A percentile compares a stretch with the other conserved stretches of the same genome.
These are phyloP conservation scores for Tachycineta bicolor DNA, from an alignment of 2,113 vertebrate species.

Conservation along the genomic window DNA sequence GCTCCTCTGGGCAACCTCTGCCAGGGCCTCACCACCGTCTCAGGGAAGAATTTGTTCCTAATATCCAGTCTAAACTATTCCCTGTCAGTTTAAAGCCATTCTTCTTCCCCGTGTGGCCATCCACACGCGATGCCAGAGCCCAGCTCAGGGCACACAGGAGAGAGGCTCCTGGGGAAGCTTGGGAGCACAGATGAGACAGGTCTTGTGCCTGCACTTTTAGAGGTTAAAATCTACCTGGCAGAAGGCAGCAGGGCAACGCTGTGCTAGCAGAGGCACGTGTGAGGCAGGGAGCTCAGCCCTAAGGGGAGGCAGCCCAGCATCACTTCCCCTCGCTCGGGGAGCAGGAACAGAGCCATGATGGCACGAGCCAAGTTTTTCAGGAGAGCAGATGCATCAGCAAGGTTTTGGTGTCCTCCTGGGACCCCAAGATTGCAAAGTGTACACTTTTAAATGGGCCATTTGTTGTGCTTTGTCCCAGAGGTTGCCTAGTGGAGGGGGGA, in stretches of 20 bases:
- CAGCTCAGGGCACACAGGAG: background rate
- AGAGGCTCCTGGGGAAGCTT: background rate
- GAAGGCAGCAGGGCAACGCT: background rate
- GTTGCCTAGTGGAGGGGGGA: background rate
- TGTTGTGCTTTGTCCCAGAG: background rate
- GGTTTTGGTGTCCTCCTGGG: background rate
- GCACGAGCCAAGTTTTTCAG: background rate
- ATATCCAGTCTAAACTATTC: background rate
- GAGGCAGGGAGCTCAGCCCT: background rate
- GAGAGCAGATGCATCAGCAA: background rate
- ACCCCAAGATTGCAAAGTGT: background rate
- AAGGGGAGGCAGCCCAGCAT: background rate
- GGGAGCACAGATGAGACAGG: background rate
- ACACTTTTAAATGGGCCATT: background rate
- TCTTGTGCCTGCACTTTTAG: background rate
- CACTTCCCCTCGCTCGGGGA: background rate
- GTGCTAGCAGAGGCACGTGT: background rate
- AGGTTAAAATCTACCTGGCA: background rate
- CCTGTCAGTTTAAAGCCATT: background rate
- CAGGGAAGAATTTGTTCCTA: background rate
- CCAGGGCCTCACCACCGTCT: background rate
- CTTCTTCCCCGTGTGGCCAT: background rate
- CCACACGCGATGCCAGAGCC: fast-evolving
- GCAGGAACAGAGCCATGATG: background rate
- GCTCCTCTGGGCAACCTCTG: background rate